Base-by-base conservation (phyloP, 2,113 vertebrate species). In the Tachysurus vachellii region DNA sequence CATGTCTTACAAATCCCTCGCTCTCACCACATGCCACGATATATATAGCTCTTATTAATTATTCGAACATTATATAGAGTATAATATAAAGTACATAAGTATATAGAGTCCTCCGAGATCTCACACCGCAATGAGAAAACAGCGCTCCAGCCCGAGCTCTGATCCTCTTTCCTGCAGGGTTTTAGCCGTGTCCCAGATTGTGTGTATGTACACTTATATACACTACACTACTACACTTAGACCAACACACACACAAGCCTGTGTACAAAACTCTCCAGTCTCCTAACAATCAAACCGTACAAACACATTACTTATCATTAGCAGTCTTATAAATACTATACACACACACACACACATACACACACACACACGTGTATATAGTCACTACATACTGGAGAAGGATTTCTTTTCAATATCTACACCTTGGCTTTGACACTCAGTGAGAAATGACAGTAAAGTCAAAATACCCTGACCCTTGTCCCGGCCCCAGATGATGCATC, bases 41-140 rank as follows among this genome's bases (percentile, higher is more conserved):
- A 61, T 61, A 16, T 77, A 28, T 61, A 85, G 70, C 70, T 77
- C 61, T 57, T 80, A 80, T 80, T 80, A 80, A 80, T 59, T 57
- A 80, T 80, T 57, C 21, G 77, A 36, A 59, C 77, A 36, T 31
- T 56, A 36, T 36, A 36, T 36, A 36, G 36, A 36, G 36, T 36
- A 36, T 36, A 36, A 36, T 36, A 36, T 36, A 36, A 36, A 36
- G 36, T 36, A 36, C 2, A 36, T 36, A 36, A 36, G 76, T 80
- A 80, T 36, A 57, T 21, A 2, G 4, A 80, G 28, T 80, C 77
- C 54, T 59, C 28, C 1, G 77, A 80, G 54, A 80, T 59, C 28
- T n/a, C 54, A 57, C 77, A 80, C 11, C 28, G 17, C 9, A 53
- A 53, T 42, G 17, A 56, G 75, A 54, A 47, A 36, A 28, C 75